Base-by-base conservation (phyloP, 1,140 invertebrate genomes). In the Rhizoglyphus robini region DNA sequence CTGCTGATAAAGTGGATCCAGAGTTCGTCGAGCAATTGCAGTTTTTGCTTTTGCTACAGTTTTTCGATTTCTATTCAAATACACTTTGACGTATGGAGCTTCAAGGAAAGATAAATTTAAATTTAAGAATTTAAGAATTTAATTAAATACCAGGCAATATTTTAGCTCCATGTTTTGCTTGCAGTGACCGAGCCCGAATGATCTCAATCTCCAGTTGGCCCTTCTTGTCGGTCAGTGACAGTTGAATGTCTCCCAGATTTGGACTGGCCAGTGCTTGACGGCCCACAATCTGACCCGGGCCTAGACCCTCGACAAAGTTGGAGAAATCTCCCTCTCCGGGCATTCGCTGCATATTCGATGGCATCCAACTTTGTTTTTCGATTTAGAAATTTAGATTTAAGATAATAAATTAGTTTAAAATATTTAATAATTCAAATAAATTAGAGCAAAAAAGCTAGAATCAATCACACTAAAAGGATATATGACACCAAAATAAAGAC, bases 1-100 rank as follows among this genome's bases (percentile, higher is more conserved):
- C 77, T 99, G 91, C 74, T 98, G 92, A 78, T 97, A 99, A 0
- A 97, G 81, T 30, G 96, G 96, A 78, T 98, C 93, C 66, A 97
- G 80, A 3, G 95, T 99, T 72, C 92, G 82, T 65, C 93, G 80
- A 8, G 92, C 91, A 15, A 87, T 86, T 51, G 82, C 80, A 2
- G 79, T 98, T 99, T n/a, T 64, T 68, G 90, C 88, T 81, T 99
- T 99, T 63, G 92, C 90, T 69, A 96, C 83, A 75, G 93, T 97
- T 67, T 87, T 87, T 76, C 98, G 96, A n/a, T 93, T 90, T 72
- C 84, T 88, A 63, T 99, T 91, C 63, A 99, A 78, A 77, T 99
- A 99, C 15, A 99, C 91, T 81, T 99, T 99, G 0, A 99, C 94
- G 77, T 97, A 99, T 18, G 95, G 91, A 70, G 94, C 95, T 88